A percentile compares a stretch with the other conserved stretches of the same genome.
Conservation (phyloP, 2,113 vertebrate species). For the Acanthisitta chloris region DNA sequence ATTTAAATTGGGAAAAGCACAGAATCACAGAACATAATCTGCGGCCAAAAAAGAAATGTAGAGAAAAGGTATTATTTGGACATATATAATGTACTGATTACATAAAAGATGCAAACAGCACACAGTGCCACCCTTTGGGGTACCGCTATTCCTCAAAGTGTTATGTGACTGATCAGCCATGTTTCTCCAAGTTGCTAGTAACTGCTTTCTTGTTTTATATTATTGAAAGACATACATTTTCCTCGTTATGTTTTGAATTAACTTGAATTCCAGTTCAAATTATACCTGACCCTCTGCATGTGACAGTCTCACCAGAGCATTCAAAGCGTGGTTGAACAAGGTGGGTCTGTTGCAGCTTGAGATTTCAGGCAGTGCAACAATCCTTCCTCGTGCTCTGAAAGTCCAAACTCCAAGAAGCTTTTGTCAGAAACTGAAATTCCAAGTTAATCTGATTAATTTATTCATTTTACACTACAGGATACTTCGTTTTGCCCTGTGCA, state of each 20-base stretch:
- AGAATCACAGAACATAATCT: background rate
- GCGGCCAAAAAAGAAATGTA: background rate
- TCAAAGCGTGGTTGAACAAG: background rate
- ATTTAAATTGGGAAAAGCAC: background rate
- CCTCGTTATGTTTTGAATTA: background rate
- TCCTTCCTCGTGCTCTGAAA: background rate
- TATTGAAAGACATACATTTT: background rate
- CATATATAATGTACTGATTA: background rate
- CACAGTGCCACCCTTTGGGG: background rate
- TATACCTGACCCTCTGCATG: background rate
- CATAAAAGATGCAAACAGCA: background rate
- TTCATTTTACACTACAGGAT: background rate
- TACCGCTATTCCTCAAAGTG: background rate
- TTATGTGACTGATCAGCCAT: fast-evolving
- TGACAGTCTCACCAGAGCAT: background rate
- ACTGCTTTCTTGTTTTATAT: background rate
- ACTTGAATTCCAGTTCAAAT: background rate
- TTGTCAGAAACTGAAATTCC: constrained; percentile 25
- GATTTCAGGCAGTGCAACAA: background rate
- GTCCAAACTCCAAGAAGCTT: background rate
- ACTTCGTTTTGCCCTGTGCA: background rate
- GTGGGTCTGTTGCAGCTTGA: background rate
- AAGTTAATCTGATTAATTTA: constrained; percentile 24
- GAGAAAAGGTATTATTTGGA: background rate
- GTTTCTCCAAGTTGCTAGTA: background rate